Evolutionary conservation across 2,113 vertebrate genomes (phyloP), one percentile per base, ranked within the genome.

Genomic region (Vidua macroura): DNA sequence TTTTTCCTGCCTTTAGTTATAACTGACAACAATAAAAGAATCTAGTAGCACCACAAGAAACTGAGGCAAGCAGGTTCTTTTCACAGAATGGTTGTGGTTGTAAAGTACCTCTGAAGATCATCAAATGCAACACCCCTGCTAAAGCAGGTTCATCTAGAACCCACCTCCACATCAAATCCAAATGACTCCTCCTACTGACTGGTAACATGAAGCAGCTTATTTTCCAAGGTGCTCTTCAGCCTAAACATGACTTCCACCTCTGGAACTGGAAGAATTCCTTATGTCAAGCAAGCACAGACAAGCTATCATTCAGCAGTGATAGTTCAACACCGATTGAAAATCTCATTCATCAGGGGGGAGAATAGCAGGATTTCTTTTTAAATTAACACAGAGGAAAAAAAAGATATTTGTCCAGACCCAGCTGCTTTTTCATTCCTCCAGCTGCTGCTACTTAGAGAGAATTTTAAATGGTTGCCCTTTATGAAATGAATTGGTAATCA

Each of bases 401-500:
- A 85, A 77, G 79, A 85, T 1, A 75, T 69, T 95, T 93, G 88
- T 66, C 69, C 88, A 86, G 73, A 84, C 31, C 20, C 66, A 75
- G 60, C 43, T 75, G 88, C 69, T 93, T 94, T 86, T 88, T 75
- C 55, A 64, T 77, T 94, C 87, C 76, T 90, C 3, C 6, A 94
- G 85, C 92, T 95, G 72, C 78, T 96, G 76, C 79, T 92, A 86
- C 73, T 88, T 81, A 88, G 82, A 94, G 72, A 90, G 79, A 95
- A 92, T 93, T 92, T 95, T 88, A 96, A 94, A 81, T 1, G 41
- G 68, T 13, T 92, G 88, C 37, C 88, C 90, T 95, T 94, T 93
- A 88, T 83, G 53, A 90, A 97, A 95, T 88, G 88, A 95, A 90
- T 88, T 88, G 73, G 79, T 86, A 95, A 96, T 90, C 88, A 95